phyloP scores from a whole-genome alignment of 1,140 invertebrate genomes.

The Ostrea edulis region DNA sequence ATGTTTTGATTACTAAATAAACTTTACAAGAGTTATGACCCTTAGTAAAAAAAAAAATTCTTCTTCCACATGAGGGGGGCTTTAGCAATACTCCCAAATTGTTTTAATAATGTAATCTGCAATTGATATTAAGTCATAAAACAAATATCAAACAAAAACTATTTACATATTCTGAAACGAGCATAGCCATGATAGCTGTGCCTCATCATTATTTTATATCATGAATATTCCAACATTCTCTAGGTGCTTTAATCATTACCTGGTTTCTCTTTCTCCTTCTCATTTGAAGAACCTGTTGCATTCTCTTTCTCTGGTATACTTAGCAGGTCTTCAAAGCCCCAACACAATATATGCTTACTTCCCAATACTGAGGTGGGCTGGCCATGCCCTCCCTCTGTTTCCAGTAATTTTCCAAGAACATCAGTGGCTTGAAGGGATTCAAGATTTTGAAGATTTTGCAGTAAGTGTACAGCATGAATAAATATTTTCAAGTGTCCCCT shows the following conservation, averaged over 20 bases:
- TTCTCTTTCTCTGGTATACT: constrained; percentile 62
- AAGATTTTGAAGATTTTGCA: constrained; percentile 73
- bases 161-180: too few relatives aligned
- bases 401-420: constrained; percentile 72
- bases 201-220: too few relatives aligned
- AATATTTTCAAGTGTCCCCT: constrained; percentile 78
- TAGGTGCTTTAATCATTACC: background rate
- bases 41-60: too few relatives aligned
- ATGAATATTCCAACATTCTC: too few relatives aligned
- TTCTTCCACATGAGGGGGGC: too few relatives aligned
- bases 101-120: too few relatives aligned
- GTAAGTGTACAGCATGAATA: constrained; percentile 76
- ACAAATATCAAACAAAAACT: too few relatives aligned
- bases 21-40: too few relatives aligned
- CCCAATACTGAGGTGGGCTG: constrained; percentile 71
- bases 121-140: too few relatives aligned
- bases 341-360: constrained; percentile 75
- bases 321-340: constrained; percentile 78
- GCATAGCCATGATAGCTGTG: too few relatives aligned
- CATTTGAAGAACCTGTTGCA: constrained; percentile 33
- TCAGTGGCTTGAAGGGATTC: constrained; percentile 69
- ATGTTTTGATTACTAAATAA: too few relatives aligned
- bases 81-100: too few relatives aligned
- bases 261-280: constrained; percentile 71
- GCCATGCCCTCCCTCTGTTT: constrained; percentile 74